Evolutionary conservation across 2,113 vertebrate genomes (phyloP).

Genomic region (Callionymus lyra): DNA sequence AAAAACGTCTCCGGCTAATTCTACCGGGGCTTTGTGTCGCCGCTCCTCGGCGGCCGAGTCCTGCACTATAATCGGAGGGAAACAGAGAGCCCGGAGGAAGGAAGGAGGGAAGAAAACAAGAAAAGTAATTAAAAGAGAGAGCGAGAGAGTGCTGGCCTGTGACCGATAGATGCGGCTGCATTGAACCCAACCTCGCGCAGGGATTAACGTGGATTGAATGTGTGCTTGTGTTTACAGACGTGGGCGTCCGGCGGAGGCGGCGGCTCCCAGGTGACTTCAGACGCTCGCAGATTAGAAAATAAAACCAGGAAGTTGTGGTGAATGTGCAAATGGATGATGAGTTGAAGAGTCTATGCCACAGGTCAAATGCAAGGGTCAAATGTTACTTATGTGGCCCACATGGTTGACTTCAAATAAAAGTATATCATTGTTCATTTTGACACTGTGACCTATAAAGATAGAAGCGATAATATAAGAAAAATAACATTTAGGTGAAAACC

Average conservation of each 20-base stretch:
- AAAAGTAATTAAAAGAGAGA: slow-evolving; percentile 55
- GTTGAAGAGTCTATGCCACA: no score
- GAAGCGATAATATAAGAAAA: no score
- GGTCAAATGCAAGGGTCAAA: no score
- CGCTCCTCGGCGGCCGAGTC: slow-evolving; percentile 2
- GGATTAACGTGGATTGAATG: slow-evolving; percentile 37
- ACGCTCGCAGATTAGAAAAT: not conserved
- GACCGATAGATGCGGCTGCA: slow-evolving; percentile 40
- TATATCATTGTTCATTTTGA: no score
- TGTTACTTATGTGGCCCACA: no score
- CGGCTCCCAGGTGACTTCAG: not conserved
- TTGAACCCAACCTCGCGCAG: slow-evolving; percentile 19
- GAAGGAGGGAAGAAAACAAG: slow-evolving; percentile 19
- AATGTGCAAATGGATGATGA: no score
- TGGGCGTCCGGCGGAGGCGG: not conserved
- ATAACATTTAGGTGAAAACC: no score
- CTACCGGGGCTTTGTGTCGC: slow-evolving; percentile 2
- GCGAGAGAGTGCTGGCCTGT: slow-evolving; percentile 36
- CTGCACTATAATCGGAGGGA: slow-evolving; percentile 37
- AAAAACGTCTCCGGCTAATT: slow-evolving; percentile 15
- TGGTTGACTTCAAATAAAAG: no score
- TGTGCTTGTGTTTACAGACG: slow-evolving; percentile 8
- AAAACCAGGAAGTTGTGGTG: no score
- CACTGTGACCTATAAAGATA: no score
- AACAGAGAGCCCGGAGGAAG: slow-evolving; percentile 27